Evolutionary conservation across 2,113 vertebrate species (phyloP).

Genomic region (Eudyptes chrysolophus): DNA sequence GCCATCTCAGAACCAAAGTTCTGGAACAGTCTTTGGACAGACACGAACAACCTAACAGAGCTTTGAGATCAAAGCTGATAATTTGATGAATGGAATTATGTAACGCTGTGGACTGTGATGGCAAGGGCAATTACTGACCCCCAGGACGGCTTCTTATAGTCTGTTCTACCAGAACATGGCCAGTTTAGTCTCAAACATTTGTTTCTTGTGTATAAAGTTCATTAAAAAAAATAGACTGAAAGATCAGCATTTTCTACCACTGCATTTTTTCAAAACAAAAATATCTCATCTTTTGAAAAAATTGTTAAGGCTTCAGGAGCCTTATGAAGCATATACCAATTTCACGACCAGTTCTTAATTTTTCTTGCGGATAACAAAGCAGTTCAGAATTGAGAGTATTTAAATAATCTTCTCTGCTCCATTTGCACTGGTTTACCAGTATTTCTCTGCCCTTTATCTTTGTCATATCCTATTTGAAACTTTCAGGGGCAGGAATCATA

Average conservation of each 20-base stretch:
- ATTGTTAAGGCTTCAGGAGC: background rate
- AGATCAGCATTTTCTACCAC: background rate
- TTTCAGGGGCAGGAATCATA: background rate
- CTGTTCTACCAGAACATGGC: background rate
- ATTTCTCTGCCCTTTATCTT: background rate
- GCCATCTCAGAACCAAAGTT: background rate
- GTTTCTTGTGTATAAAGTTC: background rate
- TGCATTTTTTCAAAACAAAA: background rate
- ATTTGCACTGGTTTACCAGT: background rate
- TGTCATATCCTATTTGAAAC: background rate
- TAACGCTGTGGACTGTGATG: background rate
- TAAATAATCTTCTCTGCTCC: background rate
- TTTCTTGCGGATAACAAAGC: background rate
- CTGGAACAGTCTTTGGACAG: background rate
- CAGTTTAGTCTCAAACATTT: background rate
- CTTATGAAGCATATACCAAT: background rate
- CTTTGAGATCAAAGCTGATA: background rate
- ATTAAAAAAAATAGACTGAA: background rate
- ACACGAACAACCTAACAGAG: background rate
- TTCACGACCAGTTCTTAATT: background rate
- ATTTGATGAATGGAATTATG: background rate
- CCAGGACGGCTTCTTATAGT: background rate
- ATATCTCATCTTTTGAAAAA: background rate
- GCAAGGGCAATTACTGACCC: background rate
- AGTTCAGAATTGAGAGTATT: background rate